phyloP scores from a whole-genome alignment of 2,113 vertebrate species.

The Rousettus leschenaultii region DNA sequence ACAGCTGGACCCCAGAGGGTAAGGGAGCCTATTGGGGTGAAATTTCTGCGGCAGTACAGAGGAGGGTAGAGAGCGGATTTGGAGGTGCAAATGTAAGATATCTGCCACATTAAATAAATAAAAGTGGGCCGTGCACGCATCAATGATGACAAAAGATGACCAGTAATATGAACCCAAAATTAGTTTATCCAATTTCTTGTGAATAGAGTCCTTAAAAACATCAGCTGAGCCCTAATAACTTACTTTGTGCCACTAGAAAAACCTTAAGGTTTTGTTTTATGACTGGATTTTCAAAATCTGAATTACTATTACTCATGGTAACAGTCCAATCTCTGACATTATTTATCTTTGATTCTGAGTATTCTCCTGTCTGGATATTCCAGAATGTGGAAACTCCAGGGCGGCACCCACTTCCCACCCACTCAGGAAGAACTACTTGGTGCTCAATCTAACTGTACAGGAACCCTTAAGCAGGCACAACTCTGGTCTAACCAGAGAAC shows the following conservation, averaged over 20 bases:
- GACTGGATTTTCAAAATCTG: slow-evolving; percentile 2
- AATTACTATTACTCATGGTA: not conserved
- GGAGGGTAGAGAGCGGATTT: no score
- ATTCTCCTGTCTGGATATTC: not conserved
- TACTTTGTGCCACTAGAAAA: not conserved
- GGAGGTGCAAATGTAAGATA: not conserved
- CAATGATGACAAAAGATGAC: not conserved
- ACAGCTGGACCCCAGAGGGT: not conserved
- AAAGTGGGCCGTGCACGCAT: not conserved
- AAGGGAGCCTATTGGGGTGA: not conserved
- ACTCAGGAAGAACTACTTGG: not conserved
- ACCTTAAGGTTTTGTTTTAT: not conserved
- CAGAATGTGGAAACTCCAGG: not conserved
- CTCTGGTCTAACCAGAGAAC: not conserved
- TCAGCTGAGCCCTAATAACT: not conserved
- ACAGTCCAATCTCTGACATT: not conserved
- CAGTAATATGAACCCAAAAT: not conserved
- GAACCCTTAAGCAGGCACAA: not conserved
- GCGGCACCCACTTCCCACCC: not conserved
- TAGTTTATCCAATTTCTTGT: not conserved
- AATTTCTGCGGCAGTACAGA: not conserved
- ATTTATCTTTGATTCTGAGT: not conserved
- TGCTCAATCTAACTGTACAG: no score
- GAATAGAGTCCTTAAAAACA: not conserved
- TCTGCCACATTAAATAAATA: not conserved